Percentiles rank a stretch among this genome's conserved stretches.
These are phyloP conservation scores for Coracopsis vasa DNA, from an alignment of 2,113 vertebrate genomes.

Conservation along the genomic window DNA sequence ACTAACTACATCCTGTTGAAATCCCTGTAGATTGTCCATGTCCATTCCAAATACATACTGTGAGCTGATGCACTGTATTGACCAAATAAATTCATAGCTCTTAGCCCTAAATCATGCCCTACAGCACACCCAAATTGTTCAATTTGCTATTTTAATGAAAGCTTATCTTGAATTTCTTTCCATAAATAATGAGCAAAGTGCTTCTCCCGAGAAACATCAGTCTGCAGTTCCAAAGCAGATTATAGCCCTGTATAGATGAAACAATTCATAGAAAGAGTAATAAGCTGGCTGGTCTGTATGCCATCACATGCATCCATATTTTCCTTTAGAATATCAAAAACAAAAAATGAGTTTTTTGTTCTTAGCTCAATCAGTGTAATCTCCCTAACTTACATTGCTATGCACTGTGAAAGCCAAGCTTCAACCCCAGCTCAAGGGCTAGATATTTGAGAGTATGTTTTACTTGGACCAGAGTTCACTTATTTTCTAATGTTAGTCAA, in stretches of 20 bases:
- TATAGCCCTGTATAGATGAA: conserved; percentile 4
- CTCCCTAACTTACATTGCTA: background rate
- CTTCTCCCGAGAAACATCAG: background rate
- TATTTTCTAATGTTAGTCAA: conserved; percentile 59
- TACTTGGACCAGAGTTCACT: conserved; percentile 57
- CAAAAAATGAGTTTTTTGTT: conserved; percentile 45
- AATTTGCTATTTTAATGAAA: conserved; percentile 30
- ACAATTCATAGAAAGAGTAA: conserved; percentile 47
- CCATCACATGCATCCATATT: conserved; percentile 9
- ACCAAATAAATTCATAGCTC: conserved; percentile 3
- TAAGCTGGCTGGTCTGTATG: conserved; percentile 9
- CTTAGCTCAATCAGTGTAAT: conserved; percentile 50
- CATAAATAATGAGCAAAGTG: background rate
- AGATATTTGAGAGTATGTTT: conserved; percentile 65
- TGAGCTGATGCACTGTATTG: background rate
- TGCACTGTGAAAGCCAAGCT: conserved; percentile 31
- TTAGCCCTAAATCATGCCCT: background rate
- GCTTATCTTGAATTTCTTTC: conserved; percentile 33
- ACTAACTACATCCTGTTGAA: background rate
- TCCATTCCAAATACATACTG: background rate
- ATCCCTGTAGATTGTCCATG: background rate
- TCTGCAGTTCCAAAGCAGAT: conserved; percentile 19
- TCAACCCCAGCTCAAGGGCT: conserved; percentile 47
- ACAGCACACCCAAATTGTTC: background rate
- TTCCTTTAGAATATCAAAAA: conserved; percentile 42